Evolutionary conservation across 2,888 invertebrate species (phyloP), one percentile per base, ranked within the genome.

Genomic region (Drosophila macrospina): DNA sequence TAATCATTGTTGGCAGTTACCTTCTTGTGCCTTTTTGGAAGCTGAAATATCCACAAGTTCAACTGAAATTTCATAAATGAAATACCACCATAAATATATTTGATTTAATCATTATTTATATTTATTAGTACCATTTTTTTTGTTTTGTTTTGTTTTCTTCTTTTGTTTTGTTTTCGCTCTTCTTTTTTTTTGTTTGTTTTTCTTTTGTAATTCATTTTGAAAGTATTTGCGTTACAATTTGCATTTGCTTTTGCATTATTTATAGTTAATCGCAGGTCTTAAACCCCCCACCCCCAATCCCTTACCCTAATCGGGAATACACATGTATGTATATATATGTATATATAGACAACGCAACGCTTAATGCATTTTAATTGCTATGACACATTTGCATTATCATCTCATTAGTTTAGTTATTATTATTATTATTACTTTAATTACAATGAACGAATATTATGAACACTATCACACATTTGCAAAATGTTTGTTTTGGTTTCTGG

Each of bases 401-500:
- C 28, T 69, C 10, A 16, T 62, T 36, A 47, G 8, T 50, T 70
- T 61, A 13, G 13, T 60, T 44, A 2, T 39, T 3, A 20, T 20
- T 20, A 20, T 20, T 24, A 52, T 55, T 64, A 42, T 60, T 63
- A 64, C 54, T 41, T 66, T 59, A 71, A 74, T 78, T 83, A 87
- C 86, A 83, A 80, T 85, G 85, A 86, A 86, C 86, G 83, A 80
- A 66, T 85, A 85, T 87, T 77, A 79, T 81, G 81, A 86, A 81
- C 86, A 88, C 90, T 89, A 89, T 89, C 89, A 89, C 89, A 90
- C 90, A 28, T 28, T 90, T 89, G 88, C 80, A 89, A 89, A 88
- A 85, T 83, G 78, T 85, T 80, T 80, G 55, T 74, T 60, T 66
- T 68, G 45, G 42, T 66, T 67, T 74, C 62, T 48, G 13, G 51